phyloP scores from a whole-genome alignment of 2,113 vertebrate genomes.

The mouse (Mus musculus) region GRCm39 chr15:12903001-12903500 shows the following conservation, averaged over 20 bases:
- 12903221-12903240: slow-evolving; percentile 47
- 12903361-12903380: not conserved
- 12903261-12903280: not conserved
- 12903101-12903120: slow-evolving; percentile 53
- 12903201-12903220: slow-evolving; percentile 53
- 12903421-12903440: not conserved
- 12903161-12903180: not conserved
- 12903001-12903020: slow-evolving; percentile 62
- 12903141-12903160: not conserved
- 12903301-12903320: not conserved
- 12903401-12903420: not conserved
- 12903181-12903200: slow-evolving; percentile 41
- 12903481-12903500: not conserved
- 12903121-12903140: slow-evolving; percentile 47
- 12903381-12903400: not conserved
- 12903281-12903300: not conserved
- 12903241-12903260: not conserved
- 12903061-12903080: slow-evolving; percentile 45
- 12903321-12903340: not conserved
- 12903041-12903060: slow-evolving; percentile 56
- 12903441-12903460: not conserved
- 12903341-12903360: not conserved
- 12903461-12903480: not conserved
- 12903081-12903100: slow-evolving; percentile 70
- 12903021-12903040: slow-evolving; percentile 58